Conservation (phyloP, 2,888 invertebrate species). For the Chelonus formosanus region DNA sequence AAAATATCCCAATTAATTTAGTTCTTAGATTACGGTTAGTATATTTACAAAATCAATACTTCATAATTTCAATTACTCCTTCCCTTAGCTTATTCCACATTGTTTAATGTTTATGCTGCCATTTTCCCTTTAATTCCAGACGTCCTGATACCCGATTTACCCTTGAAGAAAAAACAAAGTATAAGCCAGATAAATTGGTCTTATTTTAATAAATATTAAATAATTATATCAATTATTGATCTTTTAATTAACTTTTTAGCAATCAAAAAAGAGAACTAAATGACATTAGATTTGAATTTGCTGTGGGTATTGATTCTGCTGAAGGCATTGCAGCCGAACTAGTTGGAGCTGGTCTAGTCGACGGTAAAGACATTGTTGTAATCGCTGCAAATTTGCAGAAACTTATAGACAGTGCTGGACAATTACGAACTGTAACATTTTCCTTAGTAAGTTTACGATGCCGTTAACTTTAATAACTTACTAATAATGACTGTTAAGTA, state of each 20-base stretch:
- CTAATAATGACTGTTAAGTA: no score
- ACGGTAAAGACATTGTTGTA: constrained; percentile 88
- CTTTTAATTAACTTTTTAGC: constrained; percentile 64
- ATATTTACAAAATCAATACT: constrained; percentile 12
- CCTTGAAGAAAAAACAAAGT: constrained; percentile 49
- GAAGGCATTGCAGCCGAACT: constrained; percentile 94
- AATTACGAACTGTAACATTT: constrained; percentile 84
- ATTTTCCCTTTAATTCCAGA: constrained; percentile 43
- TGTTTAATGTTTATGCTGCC: constrained; percentile 2
- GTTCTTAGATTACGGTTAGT: constrained; percentile 86
- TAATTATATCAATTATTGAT: constrained; percentile 8
- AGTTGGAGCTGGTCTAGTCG: constrained; percentile 94
- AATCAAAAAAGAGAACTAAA: constrained; percentile 92
- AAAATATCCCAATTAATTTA: constrained; percentile 75
- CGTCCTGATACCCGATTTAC: constrained; percentile 51
- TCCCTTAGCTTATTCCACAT: neutral
- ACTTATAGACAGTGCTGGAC: constrained; percentile 79
- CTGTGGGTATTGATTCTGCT: constrained; percentile 85
- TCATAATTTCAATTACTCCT: neutral
- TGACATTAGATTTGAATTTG: constrained; percentile 97
- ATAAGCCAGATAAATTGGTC: constrained; percentile 10
- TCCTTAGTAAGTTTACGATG: constrained; percentile 71
- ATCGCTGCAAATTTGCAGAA: constrained; percentile 93
- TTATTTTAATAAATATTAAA: no score
- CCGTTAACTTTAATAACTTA: no score